Evolutionary conservation across 1,140 invertebrate species (phyloP).

Genomic region (Drosophila arawakana): DNA sequence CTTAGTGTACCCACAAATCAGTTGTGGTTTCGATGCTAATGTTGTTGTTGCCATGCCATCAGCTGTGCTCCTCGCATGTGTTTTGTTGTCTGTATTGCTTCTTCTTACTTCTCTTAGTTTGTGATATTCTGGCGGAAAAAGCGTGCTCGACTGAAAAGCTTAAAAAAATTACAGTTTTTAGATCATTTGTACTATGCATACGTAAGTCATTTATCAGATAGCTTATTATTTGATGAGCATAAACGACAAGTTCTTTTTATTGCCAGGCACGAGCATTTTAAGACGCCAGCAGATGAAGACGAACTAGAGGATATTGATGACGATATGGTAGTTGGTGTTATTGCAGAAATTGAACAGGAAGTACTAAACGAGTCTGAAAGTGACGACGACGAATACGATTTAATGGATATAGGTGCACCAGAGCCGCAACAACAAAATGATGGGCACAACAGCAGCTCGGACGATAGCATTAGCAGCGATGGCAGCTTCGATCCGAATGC

Average conservation of each 20-base stretch:
- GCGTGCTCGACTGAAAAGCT: conserved; percentile 51
- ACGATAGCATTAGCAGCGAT: conserved; percentile 62
- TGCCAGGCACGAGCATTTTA: conserved; percentile 69
- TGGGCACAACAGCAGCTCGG: conserved; percentile 40
- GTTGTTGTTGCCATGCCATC: conserved; percentile 40
- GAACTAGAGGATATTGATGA: conserved; percentile 75
- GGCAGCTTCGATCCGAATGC: conserved; percentile 72
- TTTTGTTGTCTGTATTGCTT: conserved; percentile 57
- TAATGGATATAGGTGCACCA: conserved; percentile 50
- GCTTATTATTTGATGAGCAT: neutral
- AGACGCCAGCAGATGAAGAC: conserved; percentile 70
- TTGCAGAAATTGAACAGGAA: conserved; percentile 69
- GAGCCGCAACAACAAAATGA: conserved; percentile 23
- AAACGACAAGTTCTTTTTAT: too few species aligned
- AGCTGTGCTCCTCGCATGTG: conserved; percentile 60
- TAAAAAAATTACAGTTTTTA: conserved; percentile 12
- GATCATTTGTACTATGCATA: conserved; percentile 57
- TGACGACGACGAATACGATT: conserved; percentile 57
- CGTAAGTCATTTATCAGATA: conserved; percentile 44
- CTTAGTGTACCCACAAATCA: neutral
- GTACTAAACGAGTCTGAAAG: conserved; percentile 69
- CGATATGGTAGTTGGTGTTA: conserved; percentile 72
- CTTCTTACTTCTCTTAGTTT: conserved; percentile 51
- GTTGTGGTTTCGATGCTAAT: neutral
- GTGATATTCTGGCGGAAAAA: conserved; percentile 60